Evolutionary conservation across 2,113 vertebrate species (phyloP).

Genomic region (Dipodomys ordii): DNA sequence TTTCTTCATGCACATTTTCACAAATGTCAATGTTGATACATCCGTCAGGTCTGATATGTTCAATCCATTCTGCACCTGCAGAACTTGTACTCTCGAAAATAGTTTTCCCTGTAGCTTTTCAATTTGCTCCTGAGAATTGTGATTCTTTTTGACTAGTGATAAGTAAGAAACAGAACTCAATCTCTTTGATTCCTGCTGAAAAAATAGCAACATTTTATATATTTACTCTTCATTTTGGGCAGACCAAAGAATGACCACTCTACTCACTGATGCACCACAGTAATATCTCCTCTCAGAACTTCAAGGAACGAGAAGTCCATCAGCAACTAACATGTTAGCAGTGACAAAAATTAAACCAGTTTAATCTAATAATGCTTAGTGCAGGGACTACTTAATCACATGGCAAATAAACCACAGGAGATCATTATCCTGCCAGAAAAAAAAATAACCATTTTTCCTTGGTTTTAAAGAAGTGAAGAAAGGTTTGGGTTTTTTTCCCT

Average conservation of each 20-base stretch:
- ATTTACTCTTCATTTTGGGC: constrained; percentile 15
- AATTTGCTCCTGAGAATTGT: constrained; percentile 60
- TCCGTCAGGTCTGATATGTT: constrained; percentile 40
- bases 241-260: background rate
- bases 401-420: background rate
- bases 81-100: constrained; percentile 64
- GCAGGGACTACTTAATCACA: background rate
- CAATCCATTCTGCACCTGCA: constrained; percentile 74
- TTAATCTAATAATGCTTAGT: background rate
- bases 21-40: constrained; percentile 63
- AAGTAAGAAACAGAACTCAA: constrained; percentile 72
- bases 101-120: constrained; percentile 59
- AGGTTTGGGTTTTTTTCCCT: background rate
- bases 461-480: background rate
- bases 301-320: background rate
- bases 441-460: background rate
- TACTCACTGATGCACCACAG: background rate
- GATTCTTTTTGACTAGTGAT: constrained; percentile 71
- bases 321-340: background rate
- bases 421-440: constrained; percentile 24
- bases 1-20: constrained; percentile 69
- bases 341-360: background rate
- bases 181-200: constrained; percentile 32
- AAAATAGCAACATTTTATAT: constrained; percentile 1
- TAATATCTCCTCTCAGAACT: constrained; percentile 23